Percentiles rank a stretch among this genome's conserved stretches.
Conservation (phyloP, 2,797 vertebrate species). For the Brotogeris chrysoptera region DNA sequence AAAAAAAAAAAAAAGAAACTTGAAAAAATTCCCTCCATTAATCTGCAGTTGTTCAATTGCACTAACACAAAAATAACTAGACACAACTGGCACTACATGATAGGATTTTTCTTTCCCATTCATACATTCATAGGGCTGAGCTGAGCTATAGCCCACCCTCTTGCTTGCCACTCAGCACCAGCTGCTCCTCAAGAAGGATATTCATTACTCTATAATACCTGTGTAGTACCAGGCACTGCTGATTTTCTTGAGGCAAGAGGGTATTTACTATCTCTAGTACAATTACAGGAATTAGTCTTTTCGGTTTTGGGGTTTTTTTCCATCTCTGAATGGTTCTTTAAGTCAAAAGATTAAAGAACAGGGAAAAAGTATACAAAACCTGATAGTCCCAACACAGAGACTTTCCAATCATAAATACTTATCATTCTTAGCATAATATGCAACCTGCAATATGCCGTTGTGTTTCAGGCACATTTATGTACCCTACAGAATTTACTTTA, state of each 20-base stretch:
- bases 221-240: not conserved
- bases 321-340: not conserved
- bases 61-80: not conserved
- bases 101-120: not conserved
- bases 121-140: too few species aligned
- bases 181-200: not conserved
- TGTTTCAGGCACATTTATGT: conserved; percentile 10
- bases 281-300: not conserved
- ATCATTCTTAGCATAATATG: not conserved
- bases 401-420: conserved; percentile 23
- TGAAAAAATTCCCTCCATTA: not conserved
- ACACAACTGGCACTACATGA: fast-evolving
- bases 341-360: not conserved
- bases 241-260: not conserved
- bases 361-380: not conserved
- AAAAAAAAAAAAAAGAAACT: too few species aligned
- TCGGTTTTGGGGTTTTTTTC: not conserved
- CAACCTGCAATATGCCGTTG: not conserved
- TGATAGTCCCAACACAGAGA: not conserved
- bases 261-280: not conserved
- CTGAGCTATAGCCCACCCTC: too few species aligned
- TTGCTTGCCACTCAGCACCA: not conserved
- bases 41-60: not conserved
- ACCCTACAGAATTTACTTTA: not conserved
- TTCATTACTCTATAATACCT: not conserved